Conservation (phyloP, 2,113 vertebrate genomes). For the Tetrax tetrax region DNA sequence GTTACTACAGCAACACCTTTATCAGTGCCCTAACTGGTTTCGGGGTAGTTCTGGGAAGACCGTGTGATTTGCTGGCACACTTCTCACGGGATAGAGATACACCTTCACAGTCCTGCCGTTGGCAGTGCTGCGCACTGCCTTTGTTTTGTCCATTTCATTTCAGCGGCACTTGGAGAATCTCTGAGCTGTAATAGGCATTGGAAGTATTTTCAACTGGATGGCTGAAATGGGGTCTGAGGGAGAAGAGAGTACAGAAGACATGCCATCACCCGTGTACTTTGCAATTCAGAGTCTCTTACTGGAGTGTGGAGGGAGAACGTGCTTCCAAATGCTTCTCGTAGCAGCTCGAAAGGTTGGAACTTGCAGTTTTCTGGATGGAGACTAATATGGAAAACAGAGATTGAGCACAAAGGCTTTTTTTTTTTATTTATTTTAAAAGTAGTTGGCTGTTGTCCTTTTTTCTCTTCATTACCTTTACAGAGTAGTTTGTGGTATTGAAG, state of each 20-base stretch:
- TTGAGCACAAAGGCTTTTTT: neutral
- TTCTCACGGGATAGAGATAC: neutral
- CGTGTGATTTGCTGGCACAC: fast-evolving
- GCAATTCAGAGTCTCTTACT: neutral
- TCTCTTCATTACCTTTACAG: neutral
- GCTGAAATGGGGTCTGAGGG: neutral
- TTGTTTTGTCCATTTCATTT: neutral
- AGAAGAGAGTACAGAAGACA: neutral
- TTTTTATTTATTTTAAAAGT: fast-evolving
- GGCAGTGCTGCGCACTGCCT: neutral
- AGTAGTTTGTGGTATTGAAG: neutral
- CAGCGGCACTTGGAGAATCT: neutral
- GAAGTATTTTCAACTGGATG: neutral
- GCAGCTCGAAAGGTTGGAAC: neutral
- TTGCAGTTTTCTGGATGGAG: neutral
- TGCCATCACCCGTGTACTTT: neutral
- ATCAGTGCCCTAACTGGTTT: neutral
- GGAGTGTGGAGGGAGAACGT: neutral
- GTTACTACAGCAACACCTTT: constrained; percentile 1
- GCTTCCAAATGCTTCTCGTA: neutral
- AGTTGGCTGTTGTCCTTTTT: neutral
- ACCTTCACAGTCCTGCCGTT: neutral
- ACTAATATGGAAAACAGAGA: neutral
- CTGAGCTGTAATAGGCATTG: neutral
- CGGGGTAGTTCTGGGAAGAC: neutral